These are phyloP conservation scores for Coenobita brevimanus DNA, from an alignment of 1,140 invertebrate genomes.

Conservation along the genomic window DNA sequence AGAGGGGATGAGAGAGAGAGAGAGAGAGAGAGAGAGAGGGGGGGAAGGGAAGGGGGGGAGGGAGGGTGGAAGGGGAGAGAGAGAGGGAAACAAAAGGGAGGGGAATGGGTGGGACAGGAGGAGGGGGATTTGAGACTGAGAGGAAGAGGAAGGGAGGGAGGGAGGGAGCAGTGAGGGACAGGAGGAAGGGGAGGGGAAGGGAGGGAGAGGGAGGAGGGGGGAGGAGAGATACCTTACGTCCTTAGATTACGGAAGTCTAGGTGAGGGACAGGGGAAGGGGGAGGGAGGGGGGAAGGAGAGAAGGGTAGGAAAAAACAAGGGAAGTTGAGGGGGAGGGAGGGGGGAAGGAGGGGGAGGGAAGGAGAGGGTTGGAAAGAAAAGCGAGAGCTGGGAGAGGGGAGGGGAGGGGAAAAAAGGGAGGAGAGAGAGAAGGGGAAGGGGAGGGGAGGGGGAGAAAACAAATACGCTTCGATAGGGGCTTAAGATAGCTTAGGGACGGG, in stretches of 20 bases:
- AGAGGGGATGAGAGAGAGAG: too few species aligned
- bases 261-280: neutral
- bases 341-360: neutral
- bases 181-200: neutral
- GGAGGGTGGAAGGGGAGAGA: neutral
- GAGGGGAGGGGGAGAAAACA: neutral
- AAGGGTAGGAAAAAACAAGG: neutral
- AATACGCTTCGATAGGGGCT: too few species aligned
- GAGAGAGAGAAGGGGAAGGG: neutral
- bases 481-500: neutral
- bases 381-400: neutral
- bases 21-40: conserved; percentile 21
- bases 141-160: neutral
- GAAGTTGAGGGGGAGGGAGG: neutral
- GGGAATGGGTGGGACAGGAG: too few species aligned
- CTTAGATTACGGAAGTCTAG: too few species aligned
- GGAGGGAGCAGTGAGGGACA: neutral
- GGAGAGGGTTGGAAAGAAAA: neutral
- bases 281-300: neutral
- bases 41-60: neutral
- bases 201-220: neutral
- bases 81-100: neutral
- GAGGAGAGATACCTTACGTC: too few species aligned
- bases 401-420: neutral
- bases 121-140: neutral